Evolutionary conservation across 2,113 vertebrate species (phyloP), one percentile per base, ranked within the genome.

Genomic region (Varanus komodoensis): DNA sequence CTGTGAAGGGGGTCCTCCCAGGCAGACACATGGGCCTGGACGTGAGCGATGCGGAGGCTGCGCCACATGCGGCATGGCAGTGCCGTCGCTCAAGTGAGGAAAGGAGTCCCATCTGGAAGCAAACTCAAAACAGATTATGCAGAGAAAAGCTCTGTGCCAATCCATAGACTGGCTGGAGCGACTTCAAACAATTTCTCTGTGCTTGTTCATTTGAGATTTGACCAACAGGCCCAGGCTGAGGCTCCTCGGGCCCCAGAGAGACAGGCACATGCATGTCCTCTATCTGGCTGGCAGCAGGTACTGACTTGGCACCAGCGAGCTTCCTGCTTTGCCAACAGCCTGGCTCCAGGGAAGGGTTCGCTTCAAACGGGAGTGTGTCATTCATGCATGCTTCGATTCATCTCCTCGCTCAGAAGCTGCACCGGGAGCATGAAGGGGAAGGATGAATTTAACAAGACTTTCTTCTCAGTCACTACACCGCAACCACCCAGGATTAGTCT

Each of bases 21-120:
- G 94, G 71, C 19, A 90, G 91, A 93, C 89, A 92, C 94, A 92
- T 77, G 92, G 93, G 8, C 86, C 1, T 0, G 74, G 88, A 82
- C 71, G 44, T 52, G 0, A 0, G 89, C 90, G 7, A 48, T 54
- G 6, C 6, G 34, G 64, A 32, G 64, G 84, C 80, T 38, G 17
- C 12, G 11, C 7, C 44, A 17, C 64, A 0, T 0, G 27, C 61
- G 73, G 29, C 89, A 52, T 1, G 1, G 0, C 0, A 8, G 87
- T 93, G 9, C 1, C 21, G 27, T 12, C 2, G 8, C 52, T 32
- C 54, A 44, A 84, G 91, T 86, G 32, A 92, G 95, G 67, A 80
- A 38, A 82, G 78, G 87, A 64, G 0, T 9, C 91, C 90, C 93
- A 69, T 92, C 93, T 90, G 94, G 94, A 19, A 0, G 3, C 86